Evolutionary conservation across 92 coral and sea anemone species (phyloP).

Genomic region (Epizoanthus illoricatus): DNA sequence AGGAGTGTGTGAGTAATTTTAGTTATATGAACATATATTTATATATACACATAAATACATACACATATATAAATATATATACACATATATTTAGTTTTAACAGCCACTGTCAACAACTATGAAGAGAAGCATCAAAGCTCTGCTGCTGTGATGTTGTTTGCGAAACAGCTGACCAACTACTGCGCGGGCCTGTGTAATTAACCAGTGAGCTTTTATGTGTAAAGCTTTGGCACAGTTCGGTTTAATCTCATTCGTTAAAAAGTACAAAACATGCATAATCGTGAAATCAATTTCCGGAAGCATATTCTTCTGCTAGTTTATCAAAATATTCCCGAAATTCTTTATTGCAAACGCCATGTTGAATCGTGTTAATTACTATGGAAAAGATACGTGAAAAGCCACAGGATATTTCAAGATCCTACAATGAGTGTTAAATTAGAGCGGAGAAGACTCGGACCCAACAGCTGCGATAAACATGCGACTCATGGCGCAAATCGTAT

Average conservation of each 20-base stretch:
- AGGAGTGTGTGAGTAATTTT: too few relatives aligned
- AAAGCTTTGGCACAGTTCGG: neutral
- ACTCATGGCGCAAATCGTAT: neutral
- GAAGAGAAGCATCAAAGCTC: too few relatives aligned
- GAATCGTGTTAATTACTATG: slow-evolving; percentile 23
- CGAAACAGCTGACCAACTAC: slow-evolving; percentile 24
- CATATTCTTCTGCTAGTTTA: neutral
- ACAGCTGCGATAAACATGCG: slow-evolving; percentile 23
- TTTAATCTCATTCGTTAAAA: neutral
- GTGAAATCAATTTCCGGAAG: slow-evolving; percentile 29
- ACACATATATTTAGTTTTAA: too few relatives aligned
- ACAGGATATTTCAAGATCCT: neutral
- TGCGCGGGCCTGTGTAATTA: slow-evolving; percentile 26
- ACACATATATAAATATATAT: too few relatives aligned
- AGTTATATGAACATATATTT: too few relatives aligned
- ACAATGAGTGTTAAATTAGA: slow-evolving; percentile 31
- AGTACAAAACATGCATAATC: neutral
- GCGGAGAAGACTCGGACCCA: neutral
- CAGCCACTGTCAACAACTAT: too few relatives aligned
- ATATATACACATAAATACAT: too few relatives aligned
- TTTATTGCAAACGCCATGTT: slow-evolving; percentile 6
- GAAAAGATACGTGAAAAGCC: slow-evolving; percentile 24
- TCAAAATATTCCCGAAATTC: slow-evolving; percentile 2
- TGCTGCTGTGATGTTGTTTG: neutral
- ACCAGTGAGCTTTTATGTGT: neutral